These are phyloP conservation scores for Drosophila santomea DNA, from an alignment of 1,140 invertebrate species.

Conservation along the genomic window DNA sequence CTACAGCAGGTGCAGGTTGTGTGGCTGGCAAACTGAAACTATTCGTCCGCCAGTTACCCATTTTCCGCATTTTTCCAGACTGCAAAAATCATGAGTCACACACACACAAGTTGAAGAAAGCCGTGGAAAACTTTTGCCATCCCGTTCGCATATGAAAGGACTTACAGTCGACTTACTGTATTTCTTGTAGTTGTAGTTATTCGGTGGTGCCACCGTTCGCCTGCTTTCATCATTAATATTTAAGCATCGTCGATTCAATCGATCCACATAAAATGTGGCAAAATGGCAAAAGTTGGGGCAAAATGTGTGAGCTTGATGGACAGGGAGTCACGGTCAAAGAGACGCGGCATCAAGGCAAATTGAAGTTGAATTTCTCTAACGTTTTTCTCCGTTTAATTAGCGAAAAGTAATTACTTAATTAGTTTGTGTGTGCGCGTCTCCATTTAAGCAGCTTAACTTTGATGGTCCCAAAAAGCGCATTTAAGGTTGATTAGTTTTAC, in stretches of 20 bases:
- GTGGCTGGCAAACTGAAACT: not conserved
- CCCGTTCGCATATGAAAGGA: slow-evolving; percentile 5
- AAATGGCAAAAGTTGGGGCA: slow-evolving; percentile 10
- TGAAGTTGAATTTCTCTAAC: slow-evolving; percentile 71
- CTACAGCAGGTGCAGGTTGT: not conserved
- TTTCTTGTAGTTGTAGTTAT: not conserved
- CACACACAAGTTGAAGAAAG: not conserved
- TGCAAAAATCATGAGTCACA: slow-evolving; percentile 4
- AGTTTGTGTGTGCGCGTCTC: slow-evolving; percentile 53
- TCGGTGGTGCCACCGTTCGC: slow-evolving; percentile 32
- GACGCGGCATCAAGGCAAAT: slow-evolving; percentile 74
- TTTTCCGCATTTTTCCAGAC: not conserved
- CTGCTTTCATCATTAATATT: slow-evolving; percentile 76
- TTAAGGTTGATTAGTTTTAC: slow-evolving; percentile 83
- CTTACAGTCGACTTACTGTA: not conserved
- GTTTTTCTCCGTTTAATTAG: slow-evolving; percentile 65
- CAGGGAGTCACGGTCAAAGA: slow-evolving; percentile 22
- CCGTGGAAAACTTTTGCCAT: not conserved
- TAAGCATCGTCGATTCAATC: slow-evolving; percentile 80
- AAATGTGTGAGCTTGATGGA: slow-evolving; percentile 63
- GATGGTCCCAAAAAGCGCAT: slow-evolving; percentile 57
- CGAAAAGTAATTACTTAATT: slow-evolving; percentile 83
- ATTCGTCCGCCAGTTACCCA: too few relatives aligned
- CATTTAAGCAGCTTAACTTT: slow-evolving; percentile 74
- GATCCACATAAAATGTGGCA: slow-evolving; percentile 51